Evolutionary conservation across 2,797 vertebrate genomes (phyloP), one percentile per base, ranked within the genome.

Genomic region (Eremophila alpestris): DNA sequence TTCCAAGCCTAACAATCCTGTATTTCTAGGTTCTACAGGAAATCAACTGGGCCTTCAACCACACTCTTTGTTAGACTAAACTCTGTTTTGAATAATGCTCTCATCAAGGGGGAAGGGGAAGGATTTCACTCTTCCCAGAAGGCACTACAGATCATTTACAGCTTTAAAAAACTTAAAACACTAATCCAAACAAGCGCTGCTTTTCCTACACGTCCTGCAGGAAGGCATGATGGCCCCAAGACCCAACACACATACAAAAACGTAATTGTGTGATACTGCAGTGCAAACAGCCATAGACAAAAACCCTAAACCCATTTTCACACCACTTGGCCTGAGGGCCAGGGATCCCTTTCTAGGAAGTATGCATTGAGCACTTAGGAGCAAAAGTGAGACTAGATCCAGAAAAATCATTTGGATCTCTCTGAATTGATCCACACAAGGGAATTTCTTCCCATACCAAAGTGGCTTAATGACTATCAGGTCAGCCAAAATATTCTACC

Each of bases 131-230:
- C 41, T 41, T 78, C 19, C 10, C 34, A 60, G 43, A 83, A 69
- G 10, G 59, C n/a, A 58, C 8, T 29, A 77, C 4, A 34, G 10
- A 67, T 43, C 16, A 64, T 15, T 82, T 49, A 30, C 4, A 76
- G 55, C 8, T 51, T 76, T 58, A 40, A 36, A 2, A 82, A 69
- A 64, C 40, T 7, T 67, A 23, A 24, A 73, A 26, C 21, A 45
- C n/a, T 19, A 62, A 2, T 9, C 15, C 12, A 54, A 65, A 89
- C 8, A 76, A 10, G 3, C 0, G 0, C 1, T 46, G 24, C 7
- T 65, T 76, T 76, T 85, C 36, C 76, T 74, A 6, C 4, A 9
- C 3, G 9, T 36, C 30, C 34, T 60, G 22, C 46, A 73, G 59
- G 24, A 73, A 69, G 11, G 27, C 11, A 24, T 8, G 14, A 75